phyloP scores from a whole-genome alignment of 2,797 vertebrate genomes.

The Onychomys arenicola region DNA sequence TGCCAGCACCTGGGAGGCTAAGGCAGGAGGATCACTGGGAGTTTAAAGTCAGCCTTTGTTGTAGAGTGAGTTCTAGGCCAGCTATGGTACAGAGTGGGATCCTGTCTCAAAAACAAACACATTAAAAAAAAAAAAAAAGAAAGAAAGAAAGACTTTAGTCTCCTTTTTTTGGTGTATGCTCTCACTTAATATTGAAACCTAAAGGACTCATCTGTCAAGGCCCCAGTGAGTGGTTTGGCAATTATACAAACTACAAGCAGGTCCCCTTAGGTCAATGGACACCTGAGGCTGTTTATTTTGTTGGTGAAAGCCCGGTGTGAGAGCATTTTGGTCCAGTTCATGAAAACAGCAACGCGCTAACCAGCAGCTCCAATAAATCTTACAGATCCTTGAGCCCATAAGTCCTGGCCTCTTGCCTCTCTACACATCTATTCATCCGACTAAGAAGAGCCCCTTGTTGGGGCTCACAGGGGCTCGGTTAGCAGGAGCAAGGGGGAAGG shows the following conservation, averaged over 20 bases:
- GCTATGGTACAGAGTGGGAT: not conserved
- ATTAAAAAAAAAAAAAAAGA: not conserved
- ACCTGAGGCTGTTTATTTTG: slow-evolving; percentile 82
- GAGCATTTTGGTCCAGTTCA: slow-evolving; percentile 78
- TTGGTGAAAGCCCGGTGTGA: slow-evolving; percentile 77
- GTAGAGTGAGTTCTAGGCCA: not conserved
- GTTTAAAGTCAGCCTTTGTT: not conserved
- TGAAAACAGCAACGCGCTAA: slow-evolving; percentile 81
- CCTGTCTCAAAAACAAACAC: not conserved
- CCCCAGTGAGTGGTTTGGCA: slow-evolving; percentile 78
- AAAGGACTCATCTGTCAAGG: slow-evolving; percentile 72
- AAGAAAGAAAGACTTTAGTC: not conserved
- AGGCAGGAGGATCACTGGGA: not conserved
- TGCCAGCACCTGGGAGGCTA: not conserved
- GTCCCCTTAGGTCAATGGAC: slow-evolving; percentile 80
- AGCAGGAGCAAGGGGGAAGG: slow-evolving; percentile 61
- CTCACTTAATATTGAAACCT: slow-evolving; percentile 63
- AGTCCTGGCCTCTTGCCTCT: slow-evolving; percentile 82
- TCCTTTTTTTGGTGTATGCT: slow-evolving; percentile 61
- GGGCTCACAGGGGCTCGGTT: slow-evolving; percentile 75
- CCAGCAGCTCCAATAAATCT: slow-evolving; percentile 81
- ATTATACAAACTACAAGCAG: slow-evolving; percentile 67
- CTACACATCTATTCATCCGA: slow-evolving; percentile 80
- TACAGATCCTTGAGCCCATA: slow-evolving; percentile 81
- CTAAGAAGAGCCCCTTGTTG: slow-evolving; percentile 81